phyloP scores from a whole-genome alignment of 2,113 vertebrate species.

The Rhynchopsitta pachyrhyncha region DNA sequence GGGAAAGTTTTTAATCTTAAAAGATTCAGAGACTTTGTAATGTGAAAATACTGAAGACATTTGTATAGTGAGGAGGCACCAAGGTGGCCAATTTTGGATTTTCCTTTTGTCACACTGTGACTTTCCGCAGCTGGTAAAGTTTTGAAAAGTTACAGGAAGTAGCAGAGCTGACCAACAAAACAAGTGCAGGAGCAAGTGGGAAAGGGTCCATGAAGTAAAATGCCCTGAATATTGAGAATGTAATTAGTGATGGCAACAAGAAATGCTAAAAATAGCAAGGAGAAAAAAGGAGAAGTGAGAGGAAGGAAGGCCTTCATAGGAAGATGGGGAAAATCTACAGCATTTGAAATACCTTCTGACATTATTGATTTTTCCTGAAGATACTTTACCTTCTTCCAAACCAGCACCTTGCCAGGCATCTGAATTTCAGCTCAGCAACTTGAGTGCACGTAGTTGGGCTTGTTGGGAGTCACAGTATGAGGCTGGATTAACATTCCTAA shows the following conservation, averaged over 20 bases:
- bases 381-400: neutral
- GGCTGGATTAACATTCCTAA: neutral
- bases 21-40: neutral
- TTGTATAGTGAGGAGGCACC: neutral
- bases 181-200: neutral
- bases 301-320: neutral
- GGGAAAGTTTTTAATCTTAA: neutral
- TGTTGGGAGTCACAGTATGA: neutral
- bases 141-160: neutral
- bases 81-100: neutral
- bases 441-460: fast-evolving
- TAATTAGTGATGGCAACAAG: neutral
- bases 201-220: neutral
- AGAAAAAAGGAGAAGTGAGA: neutral
- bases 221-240: neutral
- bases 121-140: neutral
- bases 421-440: neutral
- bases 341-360: neutral
- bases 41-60: neutral
- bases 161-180: neutral
- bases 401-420: neutral
- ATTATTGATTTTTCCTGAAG: neutral
- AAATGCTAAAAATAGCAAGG: neutral
- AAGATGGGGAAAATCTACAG: neutral
- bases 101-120: neutral